Base-by-base conservation (phyloP, 2,797 vertebrate genomes). In the Myotis vivesi region DNA sequence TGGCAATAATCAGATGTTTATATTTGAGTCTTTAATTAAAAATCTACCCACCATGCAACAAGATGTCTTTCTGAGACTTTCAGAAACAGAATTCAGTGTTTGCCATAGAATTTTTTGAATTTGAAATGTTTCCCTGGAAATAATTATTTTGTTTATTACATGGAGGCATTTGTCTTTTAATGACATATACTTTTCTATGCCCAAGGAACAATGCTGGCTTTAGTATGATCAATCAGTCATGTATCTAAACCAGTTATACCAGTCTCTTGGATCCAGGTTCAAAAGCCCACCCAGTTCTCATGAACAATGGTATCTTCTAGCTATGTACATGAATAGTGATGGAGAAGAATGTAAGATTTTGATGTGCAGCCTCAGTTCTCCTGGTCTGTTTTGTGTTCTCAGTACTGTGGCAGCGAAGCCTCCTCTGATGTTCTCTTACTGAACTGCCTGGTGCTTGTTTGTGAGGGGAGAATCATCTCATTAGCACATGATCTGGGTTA, bases 71-170 rank as follows among this genome's bases (percentile, higher is more conserved):
- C 62, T 72, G 59, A 91, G 59, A 15, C 33, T 84, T 57, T 46
- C 53, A 46, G 36, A 38, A 71, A 90, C 68, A 89, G 15, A 90
- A 89, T 57, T 72, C 66, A 38, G 36, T 12, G 11, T 41, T 66
- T 36, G 28, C 23, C 30, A 53, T 38, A 81, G 28, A 76, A 62
- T 62, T 83, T 87, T 93, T 94, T 90, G 0, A 51, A 55, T 66
- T 83, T 71, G 46, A 89, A 91, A 46, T 62, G 30, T 64, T 92
- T 97, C 44, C 28, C 53, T 94, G 30, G 44, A 93, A 92, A 41
- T 80, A 87, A 7, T 77, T 64, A 41, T 84, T 55, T 77, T 71
- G 68, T 92, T 90, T 86, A 69, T 95, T 84, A 92, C 68, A 79
- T 11, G 13, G 44, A 85, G n/a, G 11, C 33, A 82, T 71, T 68